Conservation (phyloP, 1,140 invertebrate genomes). For the Macrobrachium rosenbergii region DNA sequence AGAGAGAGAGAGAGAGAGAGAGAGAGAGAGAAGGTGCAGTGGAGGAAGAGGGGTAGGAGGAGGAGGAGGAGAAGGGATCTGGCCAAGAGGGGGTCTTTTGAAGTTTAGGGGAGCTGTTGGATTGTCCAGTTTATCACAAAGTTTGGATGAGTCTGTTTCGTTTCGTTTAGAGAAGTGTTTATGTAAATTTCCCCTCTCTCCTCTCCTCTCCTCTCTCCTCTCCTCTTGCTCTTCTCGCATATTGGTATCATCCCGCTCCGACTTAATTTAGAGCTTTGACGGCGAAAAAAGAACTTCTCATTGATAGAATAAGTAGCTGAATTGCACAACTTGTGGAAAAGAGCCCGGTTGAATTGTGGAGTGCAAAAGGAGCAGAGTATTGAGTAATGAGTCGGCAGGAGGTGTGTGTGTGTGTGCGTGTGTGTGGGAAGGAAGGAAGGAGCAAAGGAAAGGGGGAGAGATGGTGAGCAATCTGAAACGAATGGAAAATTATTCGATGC, state of each 20-base stretch:
- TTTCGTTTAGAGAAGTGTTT: slow-evolving; percentile 61
- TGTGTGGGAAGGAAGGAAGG: neutral
- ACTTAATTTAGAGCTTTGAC: no score
- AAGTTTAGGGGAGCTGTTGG: slow-evolving; percentile 63
- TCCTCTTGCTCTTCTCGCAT: no score
- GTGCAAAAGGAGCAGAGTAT: no score
- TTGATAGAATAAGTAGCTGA: no score
- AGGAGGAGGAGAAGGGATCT: neutral
- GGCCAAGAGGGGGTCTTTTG: slow-evolving; percentile 59
- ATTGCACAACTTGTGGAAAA: no score
- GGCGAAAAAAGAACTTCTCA: no score
- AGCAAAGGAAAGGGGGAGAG: slow-evolving; percentile 1
- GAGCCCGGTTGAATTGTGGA: no score
- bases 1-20: slow-evolving; percentile 28
- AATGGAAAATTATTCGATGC: slow-evolving; percentile 60
- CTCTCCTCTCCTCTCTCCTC: no score
- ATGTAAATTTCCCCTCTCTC: slow-evolving; percentile 41
- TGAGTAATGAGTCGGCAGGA: no score
- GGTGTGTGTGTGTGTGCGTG: no score
- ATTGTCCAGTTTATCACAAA: slow-evolving; percentile 64
- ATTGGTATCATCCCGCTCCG: no score
- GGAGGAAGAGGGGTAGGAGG: slow-evolving; percentile 5
- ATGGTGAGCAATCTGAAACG: slow-evolving; percentile 56
- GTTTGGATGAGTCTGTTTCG: slow-evolving; percentile 61
- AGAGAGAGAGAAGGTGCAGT: slow-evolving; percentile 16